Percentiles rank a stretch among this genome's conserved stretches.
These are phyloP conservation scores for Anthrax anthrax DNA, from an alignment of 2,888 invertebrate genomes.

Conservation along the genomic window DNA sequence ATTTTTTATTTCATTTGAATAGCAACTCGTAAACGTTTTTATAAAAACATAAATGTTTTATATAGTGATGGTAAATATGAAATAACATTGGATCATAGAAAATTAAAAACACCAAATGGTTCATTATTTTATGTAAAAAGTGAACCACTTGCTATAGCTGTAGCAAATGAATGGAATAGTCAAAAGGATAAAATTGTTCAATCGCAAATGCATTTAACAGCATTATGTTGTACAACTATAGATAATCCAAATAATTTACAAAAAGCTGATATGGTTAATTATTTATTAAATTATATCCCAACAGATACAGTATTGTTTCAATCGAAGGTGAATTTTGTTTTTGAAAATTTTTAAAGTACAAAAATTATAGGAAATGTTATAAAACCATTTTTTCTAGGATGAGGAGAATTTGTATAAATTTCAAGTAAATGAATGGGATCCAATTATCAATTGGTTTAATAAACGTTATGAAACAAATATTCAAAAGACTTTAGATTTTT, in stretches of 20 bases:
- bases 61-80: constrained; percentile 61
- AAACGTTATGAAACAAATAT: constrained; percentile 60
- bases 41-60: constrained; percentile 55
- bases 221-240: constrained; percentile 74
- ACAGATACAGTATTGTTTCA: constrained; percentile 74
- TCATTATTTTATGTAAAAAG: constrained; percentile 58
- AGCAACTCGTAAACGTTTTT: constrained; percentile 53
- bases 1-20: background rate
- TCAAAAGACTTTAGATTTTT: constrained; percentile 53
- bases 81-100: constrained; percentile 74
- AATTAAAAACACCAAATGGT: constrained; percentile 82
- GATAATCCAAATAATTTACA: constrained; percentile 82
- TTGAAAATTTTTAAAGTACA: constrained; percentile 2
- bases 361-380: too few species aligned
- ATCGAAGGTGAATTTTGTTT: constrained; percentile 43
- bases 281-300: constrained; percentile 63
- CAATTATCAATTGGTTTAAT: constrained; percentile 80
- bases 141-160: constrained; percentile 80
- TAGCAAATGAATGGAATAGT: constrained; percentile 88
- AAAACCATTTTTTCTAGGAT: constrained; percentile 39
- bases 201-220: constrained; percentile 83
- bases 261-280: constrained; percentile 59
- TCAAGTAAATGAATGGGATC: constrained; percentile 77
- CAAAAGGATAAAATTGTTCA: constrained; percentile 65
- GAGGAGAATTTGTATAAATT: constrained; percentile 58